Base-by-base conservation (phyloP, 2,797 vertebrate species). In the Bryconaethiops microstoma region DNA sequence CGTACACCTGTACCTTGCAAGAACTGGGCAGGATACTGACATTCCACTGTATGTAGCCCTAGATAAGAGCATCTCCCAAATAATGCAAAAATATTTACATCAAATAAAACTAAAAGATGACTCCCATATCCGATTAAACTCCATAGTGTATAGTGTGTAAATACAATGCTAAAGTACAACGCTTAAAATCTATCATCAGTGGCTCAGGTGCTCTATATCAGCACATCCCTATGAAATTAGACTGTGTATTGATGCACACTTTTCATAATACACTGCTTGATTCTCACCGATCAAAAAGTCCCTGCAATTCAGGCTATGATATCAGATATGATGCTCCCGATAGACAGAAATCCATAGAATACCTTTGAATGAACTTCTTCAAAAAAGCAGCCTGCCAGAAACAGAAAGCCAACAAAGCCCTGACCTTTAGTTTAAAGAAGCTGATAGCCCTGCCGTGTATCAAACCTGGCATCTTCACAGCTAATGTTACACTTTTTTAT, bases 401-500 rank as follows among this genome's bases (percentile, higher is more conserved):
- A 73, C 71, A 39, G 54, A n/a, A 40, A 57, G 35, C 2, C 1
- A 54, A 73, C 52, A 29, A 42, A n/a, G 35, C 40, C 9, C 71
- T 48, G 65, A 69, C 65, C 65, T 45, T 69, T 21, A 21, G 65
- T 39, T 73, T 57, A 40, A 73, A 73, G 54, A 39, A 17, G 19
- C 52, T 57, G 29, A 73, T 12, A 19, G 25, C 39, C 25, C 16
- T 50, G 13, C 9, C 7, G 23, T 29, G 45, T 21, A 69, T 48
- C 14, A 25, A 71, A 71, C 63, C 63, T 65, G 63, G 63, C 7
- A 17, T 65, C 63, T 40, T 65, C 35, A n/a, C 16, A 65, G 14
- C 35, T 40, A 35, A 65, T 7, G 16, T 17, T 63, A 17, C 52
- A 50, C 45, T 2, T 19, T 9, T 42, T 42, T 13, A n/a, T 42